A percentile compares a stretch with the other conserved stretches of the same genome.
phyloP scores from a whole-genome alignment of 2,113 vertebrate genomes.

The Orthonyx spaldingii region DNA sequence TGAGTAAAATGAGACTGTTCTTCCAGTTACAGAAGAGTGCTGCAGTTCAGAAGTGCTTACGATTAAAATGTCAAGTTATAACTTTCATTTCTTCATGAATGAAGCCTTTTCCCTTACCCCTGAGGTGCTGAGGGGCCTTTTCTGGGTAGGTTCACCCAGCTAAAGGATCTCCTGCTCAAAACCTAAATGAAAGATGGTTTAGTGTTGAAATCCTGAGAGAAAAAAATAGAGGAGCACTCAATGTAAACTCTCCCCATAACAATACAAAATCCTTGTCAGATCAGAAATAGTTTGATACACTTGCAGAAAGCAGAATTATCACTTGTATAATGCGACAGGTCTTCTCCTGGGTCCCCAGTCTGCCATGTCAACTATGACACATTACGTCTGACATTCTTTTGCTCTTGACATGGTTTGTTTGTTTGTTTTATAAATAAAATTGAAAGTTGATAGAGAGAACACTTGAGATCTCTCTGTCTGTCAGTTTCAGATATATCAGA shows the following conservation, averaged over 20 bases:
- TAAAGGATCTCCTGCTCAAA: not conserved
- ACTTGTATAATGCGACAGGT: not conserved
- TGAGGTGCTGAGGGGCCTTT: not conserved
- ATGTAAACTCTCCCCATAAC: not conserved
- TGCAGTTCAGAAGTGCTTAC: not conserved
- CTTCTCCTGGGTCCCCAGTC: not conserved
- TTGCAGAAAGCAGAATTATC: not conserved
- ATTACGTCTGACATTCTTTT: not conserved
- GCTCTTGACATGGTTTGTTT: not conserved
- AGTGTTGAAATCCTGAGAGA: not conserved
- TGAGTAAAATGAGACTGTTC: not conserved
- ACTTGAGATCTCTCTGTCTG: not conserved
- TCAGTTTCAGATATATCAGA: not conserved
- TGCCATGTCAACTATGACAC: not conserved
- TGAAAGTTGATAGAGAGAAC: not conserved
- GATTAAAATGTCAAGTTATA: not conserved
- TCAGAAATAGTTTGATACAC: not conserved
- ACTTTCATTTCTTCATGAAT: not conserved
- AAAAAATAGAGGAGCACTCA: rapidly evolving
- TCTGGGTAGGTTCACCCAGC: not conserved
- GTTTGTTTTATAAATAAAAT: not conserved
- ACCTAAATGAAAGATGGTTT: not conserved
- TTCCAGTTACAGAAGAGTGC: not conserved
- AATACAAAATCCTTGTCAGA: not conserved
- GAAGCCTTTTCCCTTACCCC: not conserved